phyloP scores from a whole-genome alignment of 2,888 invertebrate genomes.

The Oasisia sp. region DNA sequence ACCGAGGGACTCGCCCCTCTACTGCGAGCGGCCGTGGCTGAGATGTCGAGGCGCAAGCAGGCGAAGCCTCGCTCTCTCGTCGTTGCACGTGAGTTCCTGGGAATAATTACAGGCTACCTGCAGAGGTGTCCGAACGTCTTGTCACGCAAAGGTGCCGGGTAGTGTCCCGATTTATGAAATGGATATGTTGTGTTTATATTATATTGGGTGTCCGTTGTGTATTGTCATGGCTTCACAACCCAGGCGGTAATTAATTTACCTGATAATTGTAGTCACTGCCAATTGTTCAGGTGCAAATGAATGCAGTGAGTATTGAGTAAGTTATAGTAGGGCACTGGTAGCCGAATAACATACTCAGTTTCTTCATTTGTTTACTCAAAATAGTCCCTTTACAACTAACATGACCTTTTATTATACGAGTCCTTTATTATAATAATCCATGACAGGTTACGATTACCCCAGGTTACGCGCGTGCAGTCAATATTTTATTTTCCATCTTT shows the following conservation, averaged over 20 bases:
- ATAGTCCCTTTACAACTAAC: no score
- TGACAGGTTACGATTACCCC: no score
- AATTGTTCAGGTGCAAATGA: no score
- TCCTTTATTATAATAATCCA: no score
- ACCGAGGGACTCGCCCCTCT: background rate
- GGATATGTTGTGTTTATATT: background rate
- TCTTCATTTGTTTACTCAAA: no score
- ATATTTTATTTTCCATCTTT: no score
- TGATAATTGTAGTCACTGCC: background rate
- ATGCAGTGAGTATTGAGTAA: no score
- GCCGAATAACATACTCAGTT: no score
- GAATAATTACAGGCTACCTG: background rate
- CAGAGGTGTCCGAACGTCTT: background rate
- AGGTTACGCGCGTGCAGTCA: no score
- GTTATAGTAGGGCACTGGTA: no score
- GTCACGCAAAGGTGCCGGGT: background rate
- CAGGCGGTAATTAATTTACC: background rate
- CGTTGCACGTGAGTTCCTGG: background rate
- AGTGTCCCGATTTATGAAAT: background rate
- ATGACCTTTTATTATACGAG: no score
- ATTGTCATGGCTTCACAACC: background rate
- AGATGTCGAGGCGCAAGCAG: background rate
- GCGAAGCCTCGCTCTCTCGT: conserved; percentile 1
- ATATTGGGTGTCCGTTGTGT: background rate
- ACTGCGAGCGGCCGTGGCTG: background rate